A percentile compares a stretch with the other conserved stretches of the same genome.
phyloP scores from a whole-genome alignment of 2,797 vertebrate species.

The Premnoplex brunnescens region DNA sequence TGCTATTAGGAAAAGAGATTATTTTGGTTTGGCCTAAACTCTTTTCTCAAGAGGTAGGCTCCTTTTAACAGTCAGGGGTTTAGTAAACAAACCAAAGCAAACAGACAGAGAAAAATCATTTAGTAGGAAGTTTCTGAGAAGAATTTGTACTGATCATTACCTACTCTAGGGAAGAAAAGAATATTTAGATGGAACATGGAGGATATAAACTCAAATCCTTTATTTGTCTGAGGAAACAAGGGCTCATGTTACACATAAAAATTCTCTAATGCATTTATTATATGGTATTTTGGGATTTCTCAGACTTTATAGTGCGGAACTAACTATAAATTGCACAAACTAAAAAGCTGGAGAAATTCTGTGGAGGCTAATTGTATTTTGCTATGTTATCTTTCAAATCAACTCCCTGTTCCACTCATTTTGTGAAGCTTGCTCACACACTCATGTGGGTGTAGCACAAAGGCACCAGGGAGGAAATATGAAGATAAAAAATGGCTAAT shows the following conservation, averaged over 20 bases:
- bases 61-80: neutral
- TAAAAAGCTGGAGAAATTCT: neutral
- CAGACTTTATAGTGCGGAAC: neutral
- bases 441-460: neutral
- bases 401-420: neutral
- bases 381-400: neutral
- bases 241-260: neutral
- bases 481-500: neutral
- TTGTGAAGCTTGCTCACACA: neutral
- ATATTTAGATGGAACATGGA: neutral
- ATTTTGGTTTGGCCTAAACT: neutral
- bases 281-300: neutral
- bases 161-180: neutral
- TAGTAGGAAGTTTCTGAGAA: neutral
- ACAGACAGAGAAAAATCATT: neutral
- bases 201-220: neutral
- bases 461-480: neutral
- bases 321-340: constrained; percentile 8
- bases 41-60: neutral
- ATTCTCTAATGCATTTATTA: neutral
- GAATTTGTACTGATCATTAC: neutral
- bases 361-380: constrained; percentile 3
- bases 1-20: neutral
- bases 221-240: neutral
- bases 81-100: neutral